Evolutionary conservation across 2,113 vertebrate species (phyloP).

Genomic region (Ameiurus melas): DNA sequence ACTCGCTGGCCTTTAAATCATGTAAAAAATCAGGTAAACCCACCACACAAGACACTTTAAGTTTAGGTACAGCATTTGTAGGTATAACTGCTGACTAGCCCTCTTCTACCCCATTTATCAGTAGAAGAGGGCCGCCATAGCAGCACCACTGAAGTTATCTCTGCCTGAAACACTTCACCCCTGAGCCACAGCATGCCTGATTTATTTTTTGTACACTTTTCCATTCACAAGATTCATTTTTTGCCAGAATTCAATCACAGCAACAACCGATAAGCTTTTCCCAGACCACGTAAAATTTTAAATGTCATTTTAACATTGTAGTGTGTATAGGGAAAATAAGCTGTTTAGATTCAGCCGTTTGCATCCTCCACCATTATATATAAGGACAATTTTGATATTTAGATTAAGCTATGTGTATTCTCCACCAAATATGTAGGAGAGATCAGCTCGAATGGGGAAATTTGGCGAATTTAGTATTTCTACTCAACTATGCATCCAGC

Average conservation of each 20-base stretch:
- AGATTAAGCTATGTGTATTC: too few relatives aligned
- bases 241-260: neutral
- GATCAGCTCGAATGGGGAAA: too few relatives aligned
- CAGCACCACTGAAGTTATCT: neutral
- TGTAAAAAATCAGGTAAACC: neutral
- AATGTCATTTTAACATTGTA: neutral
- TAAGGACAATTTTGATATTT: too few relatives aligned
- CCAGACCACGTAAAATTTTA: neutral
- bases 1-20: neutral
- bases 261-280: neutral
- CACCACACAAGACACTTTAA: neutral
- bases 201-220: neutral
- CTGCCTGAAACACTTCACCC: neutral
- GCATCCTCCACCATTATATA: too few relatives aligned
- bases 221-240: neutral
- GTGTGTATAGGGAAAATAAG: neutral
- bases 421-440: too few relatives aligned
- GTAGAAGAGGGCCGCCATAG: neutral
- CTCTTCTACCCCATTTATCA: neutral
- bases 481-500: too few relatives aligned
- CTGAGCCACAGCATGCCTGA: neutral
- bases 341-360: too few relatives aligned
- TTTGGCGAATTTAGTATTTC: too few relatives aligned
- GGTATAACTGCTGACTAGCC: neutral
- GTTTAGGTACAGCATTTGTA: neutral